These are phyloP conservation scores for Mystacides longicornis DNA, from an alignment of 2,888 invertebrate genomes.

Conservation along the genomic window DNA sequence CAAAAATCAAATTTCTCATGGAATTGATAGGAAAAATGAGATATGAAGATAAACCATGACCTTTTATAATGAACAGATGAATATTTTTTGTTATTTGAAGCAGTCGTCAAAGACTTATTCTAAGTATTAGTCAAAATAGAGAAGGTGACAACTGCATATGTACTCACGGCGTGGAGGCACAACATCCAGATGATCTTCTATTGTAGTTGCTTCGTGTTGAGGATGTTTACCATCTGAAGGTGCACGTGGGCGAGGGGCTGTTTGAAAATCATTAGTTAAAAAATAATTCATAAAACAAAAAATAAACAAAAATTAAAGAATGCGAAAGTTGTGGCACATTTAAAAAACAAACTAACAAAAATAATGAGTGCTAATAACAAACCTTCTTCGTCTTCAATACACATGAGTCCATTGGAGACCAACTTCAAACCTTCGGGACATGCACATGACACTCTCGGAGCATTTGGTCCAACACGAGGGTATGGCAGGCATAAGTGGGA, in stretches of 20 bases:
- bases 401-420: constrained; percentile 74
- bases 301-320: not conserved
- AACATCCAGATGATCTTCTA: constrained; percentile 16
- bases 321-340: not conserved
- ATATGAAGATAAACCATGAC: too few species aligned
- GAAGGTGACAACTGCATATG: too few species aligned
- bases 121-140: too few species aligned
- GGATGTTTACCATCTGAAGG: constrained; percentile 13
- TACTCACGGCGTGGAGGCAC: constrained; percentile 25
- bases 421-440: constrained; percentile 81
- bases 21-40: not conserved
- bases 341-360: not conserved
- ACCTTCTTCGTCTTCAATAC: constrained; percentile 62
- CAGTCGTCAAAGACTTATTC: too few species aligned
- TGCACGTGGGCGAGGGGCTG: constrained; percentile 20
- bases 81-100: too few species aligned
- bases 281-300: constrained; percentile 19
- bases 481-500: constrained; percentile 90
- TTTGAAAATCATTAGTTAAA: constrained; percentile 17
- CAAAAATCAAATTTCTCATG: not conserved
- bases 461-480: constrained; percentile 68
- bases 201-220: constrained; percentile 15
- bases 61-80: too few species aligned
- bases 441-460: constrained; percentile 79
- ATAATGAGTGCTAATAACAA: not conserved